phyloP scores from a whole-genome alignment of 1,140 invertebrate species.

The Diprion similis region DNA sequence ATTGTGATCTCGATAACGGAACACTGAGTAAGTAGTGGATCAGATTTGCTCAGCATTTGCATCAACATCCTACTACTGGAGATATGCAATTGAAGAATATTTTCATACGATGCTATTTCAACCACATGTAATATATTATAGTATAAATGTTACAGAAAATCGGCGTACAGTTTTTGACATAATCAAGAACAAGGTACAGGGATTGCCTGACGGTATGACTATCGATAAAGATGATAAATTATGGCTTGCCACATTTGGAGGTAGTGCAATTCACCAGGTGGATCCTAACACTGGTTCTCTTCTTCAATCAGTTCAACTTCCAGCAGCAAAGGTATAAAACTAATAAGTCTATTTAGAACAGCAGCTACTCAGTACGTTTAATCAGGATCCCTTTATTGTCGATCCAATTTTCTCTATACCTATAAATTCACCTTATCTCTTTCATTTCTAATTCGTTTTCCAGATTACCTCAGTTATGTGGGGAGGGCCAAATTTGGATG shows the following conservation, averaged over 20 bases:
- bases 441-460: neutral
- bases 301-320: conserved; percentile 1
- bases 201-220: conserved; percentile 57
- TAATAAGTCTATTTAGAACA: neutral
- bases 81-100: neutral
- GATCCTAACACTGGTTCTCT: neutral
- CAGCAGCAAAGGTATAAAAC: neutral
- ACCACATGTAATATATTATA: neutral
- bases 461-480: conserved; percentile 59
- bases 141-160: conserved; percentile 31
- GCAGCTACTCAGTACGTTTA: too few relatives aligned
- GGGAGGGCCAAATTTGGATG: conserved; percentile 58
- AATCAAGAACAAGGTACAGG: conserved; percentile 29
- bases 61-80: too few relatives aligned
- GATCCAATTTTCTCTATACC: too few relatives aligned
- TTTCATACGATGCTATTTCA: neutral
- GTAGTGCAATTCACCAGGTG: conserved; percentile 26
- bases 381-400: too few relatives aligned
- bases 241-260: conserved; percentile 49
- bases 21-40: conserved; percentile 65
- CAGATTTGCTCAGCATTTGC: neutral
- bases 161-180: conserved; percentile 37
- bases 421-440: too few relatives aligned
- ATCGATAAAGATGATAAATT: conserved; percentile 53
- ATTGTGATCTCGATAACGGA: conserved; percentile 73